A percentile compares a stretch with the other conserved stretches of the same genome.
phyloP scores from a whole-genome alignment of 2,888 invertebrate genomes.

The Junonia oenone region DNA sequence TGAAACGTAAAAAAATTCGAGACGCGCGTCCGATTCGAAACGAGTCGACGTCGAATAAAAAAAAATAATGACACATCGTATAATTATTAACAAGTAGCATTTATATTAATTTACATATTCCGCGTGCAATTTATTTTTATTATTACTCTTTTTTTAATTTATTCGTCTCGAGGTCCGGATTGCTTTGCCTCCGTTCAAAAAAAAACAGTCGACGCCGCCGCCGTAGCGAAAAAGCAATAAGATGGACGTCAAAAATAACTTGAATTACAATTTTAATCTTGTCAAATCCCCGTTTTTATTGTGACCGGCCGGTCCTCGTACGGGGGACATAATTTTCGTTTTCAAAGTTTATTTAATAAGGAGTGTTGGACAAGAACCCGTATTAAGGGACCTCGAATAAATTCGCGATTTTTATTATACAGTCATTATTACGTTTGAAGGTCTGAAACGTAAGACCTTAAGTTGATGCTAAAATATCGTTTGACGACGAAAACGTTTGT shows the following conservation, averaged over 20 bases:
- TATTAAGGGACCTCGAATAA: constrained; percentile 63
- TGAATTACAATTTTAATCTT: constrained; percentile 79
- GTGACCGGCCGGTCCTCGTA: constrained; percentile 52
- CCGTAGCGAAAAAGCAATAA: constrained; percentile 74
- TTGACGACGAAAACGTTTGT: constrained; percentile 46
- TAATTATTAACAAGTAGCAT: constrained; percentile 28
- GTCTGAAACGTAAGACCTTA: constrained; percentile 54
- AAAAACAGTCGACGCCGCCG: constrained; percentile 39
- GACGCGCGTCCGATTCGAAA: neutral
- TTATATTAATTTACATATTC: constrained; percentile 32
- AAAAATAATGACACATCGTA: constrained; percentile 1
- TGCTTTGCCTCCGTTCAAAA: constrained; percentile 44
- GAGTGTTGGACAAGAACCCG: constrained; percentile 67
- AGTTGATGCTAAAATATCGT: constrained; percentile 72
- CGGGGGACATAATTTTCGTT: constrained; percentile 67
- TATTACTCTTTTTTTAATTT: constrained; percentile 29
- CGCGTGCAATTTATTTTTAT: constrained; percentile 28
- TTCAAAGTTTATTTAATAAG: constrained; percentile 75
- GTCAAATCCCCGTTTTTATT: constrained; percentile 77
- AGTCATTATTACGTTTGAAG: constrained; percentile 70
- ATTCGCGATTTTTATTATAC: constrained; percentile 72
- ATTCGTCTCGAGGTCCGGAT: constrained; percentile 45
- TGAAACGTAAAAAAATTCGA: constrained; percentile 7
- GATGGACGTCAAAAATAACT: constrained; percentile 72
- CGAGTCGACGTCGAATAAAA: neutral